Percentiles rank a stretch among this genome's conserved stretches.
Conservation (phyloP, 1,140 invertebrate species). For the Trinorchestia longiramus region DNA sequence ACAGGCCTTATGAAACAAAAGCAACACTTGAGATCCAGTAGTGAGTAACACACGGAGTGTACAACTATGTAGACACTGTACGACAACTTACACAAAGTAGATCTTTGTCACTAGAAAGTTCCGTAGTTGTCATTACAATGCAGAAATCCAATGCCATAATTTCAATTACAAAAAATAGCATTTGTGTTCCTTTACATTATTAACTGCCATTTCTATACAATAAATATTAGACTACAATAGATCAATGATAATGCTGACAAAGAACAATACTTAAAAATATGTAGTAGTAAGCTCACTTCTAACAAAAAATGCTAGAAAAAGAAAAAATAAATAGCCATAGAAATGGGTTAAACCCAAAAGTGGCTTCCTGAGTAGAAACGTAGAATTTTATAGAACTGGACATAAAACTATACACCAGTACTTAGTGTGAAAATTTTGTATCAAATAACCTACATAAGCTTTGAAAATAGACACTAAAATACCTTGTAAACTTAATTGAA, state of each 20-base stretch:
- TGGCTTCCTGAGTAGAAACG: not conserved
- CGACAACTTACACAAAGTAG: not conserved
- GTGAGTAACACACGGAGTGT: not conserved
- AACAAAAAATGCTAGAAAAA: not conserved
- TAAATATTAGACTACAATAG: not conserved
- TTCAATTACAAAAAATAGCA: not conserved
- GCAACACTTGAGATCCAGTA: not conserved
- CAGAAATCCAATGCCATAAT: not conserved
- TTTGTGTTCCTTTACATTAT: not conserved
- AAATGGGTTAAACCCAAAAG: not conserved
- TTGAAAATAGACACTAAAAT: not conserved
- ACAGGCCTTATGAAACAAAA: not conserved
- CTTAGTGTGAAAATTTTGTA: not conserved
- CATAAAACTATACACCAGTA: not conserved
- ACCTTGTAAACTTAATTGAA: not conserved
- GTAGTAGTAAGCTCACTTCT: not conserved
- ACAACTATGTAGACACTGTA: not conserved
- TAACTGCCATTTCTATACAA: not conserved
- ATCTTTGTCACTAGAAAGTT: not conserved
- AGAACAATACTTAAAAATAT: not conserved
- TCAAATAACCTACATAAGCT: not conserved
- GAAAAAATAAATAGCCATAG: not conserved
- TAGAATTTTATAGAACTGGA: not conserved
- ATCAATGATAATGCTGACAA: no score
- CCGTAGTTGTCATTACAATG: not conserved